These are phyloP conservation scores for Mylabris sibirica DNA, from an alignment of 2,888 invertebrate genomes.

Conservation along the genomic window DNA sequence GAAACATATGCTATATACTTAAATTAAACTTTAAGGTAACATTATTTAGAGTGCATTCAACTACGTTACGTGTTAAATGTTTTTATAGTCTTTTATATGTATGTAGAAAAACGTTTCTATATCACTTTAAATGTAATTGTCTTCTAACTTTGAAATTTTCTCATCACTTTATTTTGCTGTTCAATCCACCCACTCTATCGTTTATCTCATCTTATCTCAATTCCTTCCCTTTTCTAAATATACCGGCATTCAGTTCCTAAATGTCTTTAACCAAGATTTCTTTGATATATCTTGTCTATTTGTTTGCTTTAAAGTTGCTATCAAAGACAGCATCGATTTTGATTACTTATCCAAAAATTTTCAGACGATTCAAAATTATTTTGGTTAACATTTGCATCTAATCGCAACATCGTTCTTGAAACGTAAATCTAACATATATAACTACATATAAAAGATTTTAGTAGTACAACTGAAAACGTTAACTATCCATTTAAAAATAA, in stretches of 20 bases:
- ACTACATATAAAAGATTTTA: neutral
- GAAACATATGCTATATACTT: slow-evolving; percentile 15
- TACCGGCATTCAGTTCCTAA: slow-evolving; percentile 54
- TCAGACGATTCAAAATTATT: slow-evolving; percentile 9
- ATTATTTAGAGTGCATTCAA: slow-evolving; percentile 30
- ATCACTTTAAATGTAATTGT: slow-evolving; percentile 54
- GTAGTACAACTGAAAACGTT: neutral
- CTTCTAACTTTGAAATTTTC: slow-evolving; percentile 56
- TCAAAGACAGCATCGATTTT: slow-evolving; percentile 49
- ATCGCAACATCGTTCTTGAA: neutral
- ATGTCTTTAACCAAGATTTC: slow-evolving; percentile 55
- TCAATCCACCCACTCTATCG: slow-evolving; percentile 58
- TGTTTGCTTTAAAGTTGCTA: slow-evolving; percentile 53
- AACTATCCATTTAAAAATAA: neutral
- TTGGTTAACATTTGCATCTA: slow-evolving; percentile 1
- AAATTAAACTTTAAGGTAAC: slow-evolving; percentile 6
- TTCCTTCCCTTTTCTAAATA: slow-evolving; percentile 53
- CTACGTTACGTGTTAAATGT: slow-evolving; percentile 37
- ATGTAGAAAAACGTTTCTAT: slow-evolving; percentile 43
- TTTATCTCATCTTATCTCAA: slow-evolving; percentile 58
- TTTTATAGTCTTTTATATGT: slow-evolving; percentile 38
- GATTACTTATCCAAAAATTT: slow-evolving; percentile 45
- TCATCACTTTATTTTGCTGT: slow-evolving; percentile 58
- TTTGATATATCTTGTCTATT: slow-evolving; percentile 58
- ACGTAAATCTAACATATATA: neutral